Evolutionary conservation across 1,140 invertebrate genomes (phyloP).

Genomic region (Zaprionus gabonicus): DNA sequence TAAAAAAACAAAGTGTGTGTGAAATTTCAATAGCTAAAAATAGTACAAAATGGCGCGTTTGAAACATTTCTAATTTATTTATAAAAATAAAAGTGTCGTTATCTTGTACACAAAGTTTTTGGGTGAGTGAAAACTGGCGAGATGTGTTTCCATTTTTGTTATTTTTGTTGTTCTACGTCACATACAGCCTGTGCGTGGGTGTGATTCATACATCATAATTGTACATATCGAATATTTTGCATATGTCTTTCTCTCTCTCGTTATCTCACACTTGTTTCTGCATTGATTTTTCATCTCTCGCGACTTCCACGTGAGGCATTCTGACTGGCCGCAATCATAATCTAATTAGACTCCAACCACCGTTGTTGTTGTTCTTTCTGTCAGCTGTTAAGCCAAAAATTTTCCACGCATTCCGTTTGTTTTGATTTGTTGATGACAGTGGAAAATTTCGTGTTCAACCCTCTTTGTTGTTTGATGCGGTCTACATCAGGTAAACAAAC

Average conservation of each 20-base stretch:
- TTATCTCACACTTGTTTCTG: slow-evolving; percentile 59
- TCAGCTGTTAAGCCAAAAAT: slow-evolving; percentile 53
- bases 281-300: slow-evolving; percentile 65
- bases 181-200: slow-evolving; percentile 22
- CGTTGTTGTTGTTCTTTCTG: slow-evolving; percentile 19
- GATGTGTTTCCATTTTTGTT: neutral
- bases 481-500: slow-evolving; percentile 35
- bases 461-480: slow-evolving; percentile 5
- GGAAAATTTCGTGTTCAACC: slow-evolving; percentile 23
- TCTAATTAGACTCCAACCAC: slow-evolving; percentile 58
- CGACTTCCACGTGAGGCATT: slow-evolving; percentile 46
- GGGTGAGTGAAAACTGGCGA: slow-evolving; percentile 22
- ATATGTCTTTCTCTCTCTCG: slow-evolving; percentile 20
- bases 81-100: slow-evolving; percentile 12
- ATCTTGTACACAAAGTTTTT: slow-evolving; percentile 4
- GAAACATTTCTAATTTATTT: slow-evolving; percentile 74
- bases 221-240: slow-evolving; percentile 54
- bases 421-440: slow-evolving; percentile 40
- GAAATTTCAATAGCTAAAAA: slow-evolving; percentile 57
- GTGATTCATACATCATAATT: slow-evolving; percentile 37
- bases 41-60: slow-evolving; percentile 77
- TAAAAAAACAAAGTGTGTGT: slow-evolving; percentile 47
- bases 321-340: slow-evolving; percentile 48
- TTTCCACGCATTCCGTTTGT: slow-evolving; percentile 54
- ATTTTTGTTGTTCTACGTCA: slow-evolving; percentile 18